A percentile compares a stretch with the other conserved stretches of the same genome.
phyloP scores from a whole-genome alignment of 2,113 vertebrate species.

The Lagopus muta region DNA sequence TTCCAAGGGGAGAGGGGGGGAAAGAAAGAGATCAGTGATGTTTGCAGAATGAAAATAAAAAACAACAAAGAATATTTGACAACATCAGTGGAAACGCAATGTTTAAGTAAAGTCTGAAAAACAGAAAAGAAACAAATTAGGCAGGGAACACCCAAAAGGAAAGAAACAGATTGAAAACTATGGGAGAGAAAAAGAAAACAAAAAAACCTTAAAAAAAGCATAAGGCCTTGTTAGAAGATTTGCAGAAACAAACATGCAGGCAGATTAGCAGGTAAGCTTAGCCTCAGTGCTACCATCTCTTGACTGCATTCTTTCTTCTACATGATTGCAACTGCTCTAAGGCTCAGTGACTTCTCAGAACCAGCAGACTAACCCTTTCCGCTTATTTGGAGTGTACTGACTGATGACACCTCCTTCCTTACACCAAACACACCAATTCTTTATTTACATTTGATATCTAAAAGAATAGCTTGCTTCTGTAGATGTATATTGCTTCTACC shows the following conservation, averaged over 20 bases:
- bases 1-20: conserved; percentile 82
- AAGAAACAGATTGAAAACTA: conserved; percentile 34
- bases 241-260: conserved; percentile 36
- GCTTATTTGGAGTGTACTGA: neutral
- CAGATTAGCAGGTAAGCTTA: neutral
- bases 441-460: neutral
- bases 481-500: neutral
- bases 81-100: conserved; percentile 77
- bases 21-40: conserved; percentile 87
- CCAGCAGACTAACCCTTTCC: neutral
- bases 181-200: too few species aligned
- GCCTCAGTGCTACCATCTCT: neutral
- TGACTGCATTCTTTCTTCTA: neutral
- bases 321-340: neutral
- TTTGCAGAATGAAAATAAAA: conserved; percentile 78
- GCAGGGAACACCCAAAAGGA: conserved; percentile 70
- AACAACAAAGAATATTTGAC: conserved; percentile 64
- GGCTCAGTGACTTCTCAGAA: neutral
- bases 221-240: conserved; percentile 50
- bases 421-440: neutral
- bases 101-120: conserved; percentile 87
- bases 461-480: neutral
- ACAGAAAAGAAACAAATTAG: conserved; percentile 87
- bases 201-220: neutral
- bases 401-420: neutral